These are phyloP conservation scores for Psilopogon haemacephalus DNA, from an alignment of 2,113 vertebrate species.

Conservation along the genomic window DNA sequence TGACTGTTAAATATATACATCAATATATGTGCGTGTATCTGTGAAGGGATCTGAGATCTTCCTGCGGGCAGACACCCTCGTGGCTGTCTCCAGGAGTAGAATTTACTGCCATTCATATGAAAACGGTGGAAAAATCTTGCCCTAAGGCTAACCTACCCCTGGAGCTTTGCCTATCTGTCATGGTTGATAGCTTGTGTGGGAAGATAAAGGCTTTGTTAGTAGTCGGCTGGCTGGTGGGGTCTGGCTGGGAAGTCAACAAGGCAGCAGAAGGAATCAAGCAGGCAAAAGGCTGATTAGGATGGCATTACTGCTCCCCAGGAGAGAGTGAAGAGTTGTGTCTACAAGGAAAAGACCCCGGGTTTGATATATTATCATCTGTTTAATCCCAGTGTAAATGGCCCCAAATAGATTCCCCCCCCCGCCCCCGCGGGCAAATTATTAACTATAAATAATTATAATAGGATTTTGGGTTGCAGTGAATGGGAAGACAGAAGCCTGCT, in stretches of 20 bases:
- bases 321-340: neutral
- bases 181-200: neutral
- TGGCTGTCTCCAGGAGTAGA: neutral
- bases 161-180: conserved; percentile 47
- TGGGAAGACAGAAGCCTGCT: neutral
- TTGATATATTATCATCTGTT: neutral
- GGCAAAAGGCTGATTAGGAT: neutral
- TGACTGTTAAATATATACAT: neutral
- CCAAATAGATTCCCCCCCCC: neutral
- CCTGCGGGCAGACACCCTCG: neutral
- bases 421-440: neutral
- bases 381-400: neutral
- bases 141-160: conserved; percentile 52
- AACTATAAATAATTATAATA: neutral
- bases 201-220: conserved; percentile 44
- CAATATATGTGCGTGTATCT: neutral
- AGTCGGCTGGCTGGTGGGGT: neutral
- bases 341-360: neutral
- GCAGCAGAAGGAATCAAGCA: neutral
- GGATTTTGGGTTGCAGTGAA: neutral
- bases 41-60: neutral
- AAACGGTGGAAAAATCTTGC: conserved; percentile 59
- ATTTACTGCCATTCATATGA: conserved; percentile 49
- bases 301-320: conserved; percentile 10
- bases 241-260: neutral